A percentile compares a stretch with the other conserved stretches of the same genome.
phyloP scores from a whole-genome alignment of 2,113 vertebrate genomes.

The Nerophis lumbriciformis region DNA sequence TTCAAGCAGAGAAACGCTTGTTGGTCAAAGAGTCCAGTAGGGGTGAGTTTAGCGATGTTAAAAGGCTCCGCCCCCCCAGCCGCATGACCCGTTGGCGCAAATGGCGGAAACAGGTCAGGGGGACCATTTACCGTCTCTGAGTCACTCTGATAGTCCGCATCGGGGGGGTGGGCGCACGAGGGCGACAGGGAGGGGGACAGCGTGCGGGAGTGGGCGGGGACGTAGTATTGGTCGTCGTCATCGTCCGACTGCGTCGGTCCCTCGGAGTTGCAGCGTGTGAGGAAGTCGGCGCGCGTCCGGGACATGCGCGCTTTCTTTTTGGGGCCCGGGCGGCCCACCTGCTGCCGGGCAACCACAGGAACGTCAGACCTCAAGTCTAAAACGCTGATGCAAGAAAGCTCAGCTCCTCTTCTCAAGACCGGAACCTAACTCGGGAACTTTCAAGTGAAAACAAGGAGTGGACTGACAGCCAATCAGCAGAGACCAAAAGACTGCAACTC shows the following conservation, averaged over 20 bases:
- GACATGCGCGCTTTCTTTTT: conserved; percentile 99
- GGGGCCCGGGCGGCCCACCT: conserved; percentile 78
- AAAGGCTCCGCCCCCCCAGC: conserved; percentile 24
- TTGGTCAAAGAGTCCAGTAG: not conserved
- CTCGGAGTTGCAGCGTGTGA: conserved; percentile 93
- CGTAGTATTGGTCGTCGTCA: conserved; percentile 82
- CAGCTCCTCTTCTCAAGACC: not conserved
- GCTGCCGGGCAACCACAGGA: conserved; percentile 69
- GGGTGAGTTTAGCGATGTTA: conserved; percentile 44
- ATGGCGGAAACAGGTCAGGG: conserved; percentile 16
- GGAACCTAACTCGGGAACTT: not conserved
- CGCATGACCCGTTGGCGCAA: conserved; percentile 9
- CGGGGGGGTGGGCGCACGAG: conserved; percentile 67
- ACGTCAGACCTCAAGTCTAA: conserved; percentile 44
- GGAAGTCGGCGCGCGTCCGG: conserved; percentile 97
- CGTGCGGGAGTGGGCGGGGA: conserved; percentile 79
- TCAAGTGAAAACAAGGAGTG: too few species aligned
- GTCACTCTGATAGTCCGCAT: conserved; percentile 93
- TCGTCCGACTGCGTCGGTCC: conserved; percentile 90
- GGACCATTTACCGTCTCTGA: conserved; percentile 92
- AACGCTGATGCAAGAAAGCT: not conserved
- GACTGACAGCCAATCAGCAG: too few species aligned
- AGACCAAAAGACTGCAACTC: too few species aligned
- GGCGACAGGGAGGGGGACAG: conserved; percentile 74
- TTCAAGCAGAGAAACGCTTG: conserved; percentile 3